These are phyloP conservation scores for Salvelinus alpinus DNA, from an alignment of 2,113 vertebrate species.

Conservation along the genomic window DNA sequence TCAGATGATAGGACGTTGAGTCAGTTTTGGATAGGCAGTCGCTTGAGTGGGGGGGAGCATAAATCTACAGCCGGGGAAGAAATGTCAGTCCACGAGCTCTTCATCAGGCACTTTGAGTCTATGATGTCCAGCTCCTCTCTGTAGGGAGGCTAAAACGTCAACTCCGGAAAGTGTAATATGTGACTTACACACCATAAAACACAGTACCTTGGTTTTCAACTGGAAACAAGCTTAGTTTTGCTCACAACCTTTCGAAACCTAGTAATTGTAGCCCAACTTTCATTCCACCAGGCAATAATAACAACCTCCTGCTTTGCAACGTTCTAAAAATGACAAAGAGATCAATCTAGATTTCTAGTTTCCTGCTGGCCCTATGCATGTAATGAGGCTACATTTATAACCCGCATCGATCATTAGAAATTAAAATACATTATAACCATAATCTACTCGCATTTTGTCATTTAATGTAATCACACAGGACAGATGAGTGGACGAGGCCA, in stretches of 20 bases:
- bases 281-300: too few species aligned
- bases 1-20: too few species aligned
- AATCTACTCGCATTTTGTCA: conserved; percentile 6
- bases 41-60: too few species aligned
- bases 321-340: background rate
- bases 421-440: conserved; percentile 3
- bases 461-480: conserved; percentile 10
- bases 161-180: too few species aligned
- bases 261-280: too few species aligned
- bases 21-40: too few species aligned
- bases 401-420: background rate
- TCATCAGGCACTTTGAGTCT: too few species aligned
- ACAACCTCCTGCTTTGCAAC: background rate
- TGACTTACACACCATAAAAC: background rate
- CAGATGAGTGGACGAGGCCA: background rate
- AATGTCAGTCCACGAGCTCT: too few species aligned
- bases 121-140: too few species aligned
- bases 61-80: too few species aligned
- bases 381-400: background rate
- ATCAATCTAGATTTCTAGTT: background rate
- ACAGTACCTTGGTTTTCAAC: background rate
- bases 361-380: background rate
- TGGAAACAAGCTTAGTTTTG: background rate
- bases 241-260: background rate
- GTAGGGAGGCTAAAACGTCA: too few species aligned